Conservation (phyloP, 1,140 invertebrate genomes). For the Solenopsis fugax region DNA sequence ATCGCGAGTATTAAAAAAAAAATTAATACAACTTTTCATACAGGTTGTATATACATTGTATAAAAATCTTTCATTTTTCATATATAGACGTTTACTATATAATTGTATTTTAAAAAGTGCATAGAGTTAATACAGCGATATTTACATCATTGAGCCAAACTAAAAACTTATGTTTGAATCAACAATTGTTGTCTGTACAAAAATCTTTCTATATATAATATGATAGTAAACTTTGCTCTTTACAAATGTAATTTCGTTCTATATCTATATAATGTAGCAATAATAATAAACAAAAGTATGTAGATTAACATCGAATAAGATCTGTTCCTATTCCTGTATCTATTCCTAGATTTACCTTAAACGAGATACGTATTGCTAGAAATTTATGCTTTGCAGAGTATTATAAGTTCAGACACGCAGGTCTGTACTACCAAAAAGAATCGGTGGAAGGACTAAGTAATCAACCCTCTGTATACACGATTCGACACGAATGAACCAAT, state of each 20-base stretch:
- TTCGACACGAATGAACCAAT: too few relatives aligned
- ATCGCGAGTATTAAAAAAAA: slow-evolving; percentile 37
- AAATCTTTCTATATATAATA: slow-evolving; percentile 58
- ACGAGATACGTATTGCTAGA: slow-evolving; percentile 59
- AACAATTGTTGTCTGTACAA: slow-evolving; percentile 69
- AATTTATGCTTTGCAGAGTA: slow-evolving; percentile 43
- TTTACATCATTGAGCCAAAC: slow-evolving; percentile 66
- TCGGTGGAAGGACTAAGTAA: slow-evolving; percentile 35
- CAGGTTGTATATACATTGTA: slow-evolving; percentile 68
- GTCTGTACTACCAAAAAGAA: slow-evolving; percentile 19
- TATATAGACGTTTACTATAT: slow-evolving; percentile 32
- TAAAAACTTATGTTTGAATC: slow-evolving; percentile 44
- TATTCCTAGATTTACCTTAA: slow-evolving; percentile 57
- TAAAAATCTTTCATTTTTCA: slow-evolving; percentile 58
- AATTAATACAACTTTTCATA: slow-evolving; percentile 64
- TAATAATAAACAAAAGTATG: slow-evolving; percentile 57
- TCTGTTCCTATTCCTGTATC: slow-evolving; percentile 51
- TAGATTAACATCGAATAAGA: slow-evolving; percentile 55
- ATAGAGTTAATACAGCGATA: slow-evolving; percentile 59
- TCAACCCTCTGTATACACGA: not conserved
- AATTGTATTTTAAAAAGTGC: slow-evolving; percentile 69
- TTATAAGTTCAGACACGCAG: slow-evolving; percentile 33
- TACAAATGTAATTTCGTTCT: slow-evolving; percentile 69
- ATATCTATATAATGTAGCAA: slow-evolving; percentile 45
- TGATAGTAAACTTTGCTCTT: slow-evolving; percentile 69